A percentile compares a stretch with the other conserved stretches of the same genome.
These are phyloP conservation scores for Herpetotheres cachinnans DNA, from an alignment of 2,113 vertebrate species.

Conservation along the genomic window DNA sequence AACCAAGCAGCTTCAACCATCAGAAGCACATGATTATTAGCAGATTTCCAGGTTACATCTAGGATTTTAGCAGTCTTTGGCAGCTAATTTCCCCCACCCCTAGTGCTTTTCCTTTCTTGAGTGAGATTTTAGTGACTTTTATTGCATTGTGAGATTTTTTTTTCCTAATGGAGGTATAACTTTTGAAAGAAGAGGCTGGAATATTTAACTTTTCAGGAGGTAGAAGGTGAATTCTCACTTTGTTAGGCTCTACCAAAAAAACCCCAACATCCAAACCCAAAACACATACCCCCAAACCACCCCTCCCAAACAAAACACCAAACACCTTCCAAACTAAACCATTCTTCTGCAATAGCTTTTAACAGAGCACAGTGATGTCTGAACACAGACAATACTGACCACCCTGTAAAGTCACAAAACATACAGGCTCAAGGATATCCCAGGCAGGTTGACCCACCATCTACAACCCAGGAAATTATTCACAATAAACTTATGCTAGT, in stretches of 20 bases:
- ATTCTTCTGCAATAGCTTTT: neutral
- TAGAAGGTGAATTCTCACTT: neutral
- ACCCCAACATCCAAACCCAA: too few relatives aligned
- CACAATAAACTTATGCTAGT: neutral
- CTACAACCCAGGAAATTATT: neutral
- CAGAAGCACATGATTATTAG: neutral
- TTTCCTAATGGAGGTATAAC: neutral
- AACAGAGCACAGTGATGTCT: neutral
- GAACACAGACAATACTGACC: neutral
- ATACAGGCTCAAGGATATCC: neutral
- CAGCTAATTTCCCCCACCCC: neutral
- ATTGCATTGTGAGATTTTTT: neutral
- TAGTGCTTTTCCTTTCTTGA: neutral
- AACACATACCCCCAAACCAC: neutral
- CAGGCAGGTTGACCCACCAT: neutral
- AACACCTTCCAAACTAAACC: neutral
- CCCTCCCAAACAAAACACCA: neutral
- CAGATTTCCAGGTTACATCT: neutral
- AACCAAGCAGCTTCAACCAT: neutral
- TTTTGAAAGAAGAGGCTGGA: neutral
- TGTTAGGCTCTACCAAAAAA: neutral
- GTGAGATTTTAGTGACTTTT: neutral
- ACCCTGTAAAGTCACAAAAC: neutral
- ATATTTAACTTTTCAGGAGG: neutral
- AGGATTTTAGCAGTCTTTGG: neutral